These are phyloP conservation scores for Dolichopus griseipennis DNA, from an alignment of 2,888 invertebrate genomes.

Conservation along the genomic window DNA sequence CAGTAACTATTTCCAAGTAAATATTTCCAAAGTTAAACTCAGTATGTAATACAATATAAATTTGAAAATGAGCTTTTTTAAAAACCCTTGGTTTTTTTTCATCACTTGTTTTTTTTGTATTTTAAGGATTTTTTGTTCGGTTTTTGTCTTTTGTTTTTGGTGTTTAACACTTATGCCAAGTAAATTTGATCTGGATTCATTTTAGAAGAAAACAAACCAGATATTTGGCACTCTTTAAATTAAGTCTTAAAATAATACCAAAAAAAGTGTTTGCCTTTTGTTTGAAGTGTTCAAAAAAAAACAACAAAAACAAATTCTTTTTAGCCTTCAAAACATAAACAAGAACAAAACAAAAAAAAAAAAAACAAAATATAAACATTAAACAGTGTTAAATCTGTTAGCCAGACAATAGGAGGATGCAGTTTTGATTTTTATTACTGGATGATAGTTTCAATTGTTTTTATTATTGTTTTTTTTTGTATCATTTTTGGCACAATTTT, in stretches of 20 bases:
- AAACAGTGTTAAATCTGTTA: neutral
- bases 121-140: too few species aligned
- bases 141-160: too few species aligned
- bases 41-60: too few species aligned
- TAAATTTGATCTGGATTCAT: too few species aligned
- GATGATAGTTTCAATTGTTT: neutral
- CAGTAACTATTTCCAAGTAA: too few species aligned
- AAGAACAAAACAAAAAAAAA: neutral
- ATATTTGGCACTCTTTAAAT: neutral
- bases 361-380: neutral
- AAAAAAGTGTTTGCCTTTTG: neutral
- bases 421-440: constrained; percentile 4
- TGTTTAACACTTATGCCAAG: too few species aligned
- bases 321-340: too few species aligned
- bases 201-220: too few species aligned
- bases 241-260: neutral
- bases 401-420: neutral
- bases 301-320: neutral
- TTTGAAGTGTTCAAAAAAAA: neutral
- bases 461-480: neutral
- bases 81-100: too few species aligned
- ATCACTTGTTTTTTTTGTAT: too few species aligned
- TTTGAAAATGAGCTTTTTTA: too few species aligned
- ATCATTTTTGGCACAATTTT: neutral
- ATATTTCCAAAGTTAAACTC: too few species aligned